These are phyloP conservation scores for Pseudomugil gertrudae DNA, from an alignment of 2,797 vertebrate genomes.

Conservation along the genomic window DNA sequence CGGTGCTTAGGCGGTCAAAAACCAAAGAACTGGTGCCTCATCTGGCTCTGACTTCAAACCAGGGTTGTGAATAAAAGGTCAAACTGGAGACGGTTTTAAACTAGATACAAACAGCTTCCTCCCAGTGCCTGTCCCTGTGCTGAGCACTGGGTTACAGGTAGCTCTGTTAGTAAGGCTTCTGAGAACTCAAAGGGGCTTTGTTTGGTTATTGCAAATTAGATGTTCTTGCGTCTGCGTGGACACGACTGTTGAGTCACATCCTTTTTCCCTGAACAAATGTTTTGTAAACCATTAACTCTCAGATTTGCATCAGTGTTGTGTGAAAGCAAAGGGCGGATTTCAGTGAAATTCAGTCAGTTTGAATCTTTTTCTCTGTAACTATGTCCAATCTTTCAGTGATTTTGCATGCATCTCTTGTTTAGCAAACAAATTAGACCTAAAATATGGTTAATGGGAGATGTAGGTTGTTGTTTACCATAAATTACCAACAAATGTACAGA, in stretches of 20 bases:
- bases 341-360: too few relatives aligned
- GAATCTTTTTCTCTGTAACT: too few relatives aligned
- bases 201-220: constrained; percentile 55
- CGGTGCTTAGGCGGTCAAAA: too few relatives aligned
- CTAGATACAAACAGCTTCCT: not conserved
- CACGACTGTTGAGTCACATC: constrained; percentile 19
- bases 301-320: too few relatives aligned
- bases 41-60: too few relatives aligned
- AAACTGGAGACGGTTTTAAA: not conserved
- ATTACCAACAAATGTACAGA: too few relatives aligned
- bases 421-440: not conserved
- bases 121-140: constrained; percentile 5
- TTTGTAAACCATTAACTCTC: constrained; percentile 47
- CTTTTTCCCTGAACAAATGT: constrained; percentile 37
- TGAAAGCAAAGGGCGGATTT: too few relatives aligned
- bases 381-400: too few relatives aligned
- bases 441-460: not conserved
- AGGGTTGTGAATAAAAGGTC: not conserved
- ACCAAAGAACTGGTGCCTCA: too few relatives aligned
- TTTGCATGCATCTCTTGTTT: too few relatives aligned
- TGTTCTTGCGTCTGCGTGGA: constrained; percentile 13
- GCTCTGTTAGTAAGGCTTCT: not conserved
- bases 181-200: constrained; percentile 33
- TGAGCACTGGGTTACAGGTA: not conserved
- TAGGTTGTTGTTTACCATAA: not conserved